phyloP scores from a whole-genome alignment of 2,113 vertebrate genomes.

The Tapirus terrestris region DNA sequence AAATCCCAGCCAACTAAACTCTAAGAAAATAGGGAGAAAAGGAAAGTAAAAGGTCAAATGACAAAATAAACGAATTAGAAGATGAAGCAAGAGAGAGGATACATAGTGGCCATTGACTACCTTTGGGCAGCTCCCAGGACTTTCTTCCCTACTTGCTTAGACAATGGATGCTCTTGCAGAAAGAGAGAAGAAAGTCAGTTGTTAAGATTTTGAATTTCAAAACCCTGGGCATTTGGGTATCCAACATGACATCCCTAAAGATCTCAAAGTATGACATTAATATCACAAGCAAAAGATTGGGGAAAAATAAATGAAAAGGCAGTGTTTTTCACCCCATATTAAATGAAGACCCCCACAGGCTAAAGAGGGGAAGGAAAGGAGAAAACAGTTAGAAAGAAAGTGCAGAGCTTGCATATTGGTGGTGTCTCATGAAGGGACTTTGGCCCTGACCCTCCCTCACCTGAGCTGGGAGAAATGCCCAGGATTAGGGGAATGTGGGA shows the following conservation, averaged over 20 bases:
- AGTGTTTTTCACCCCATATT: neutral
- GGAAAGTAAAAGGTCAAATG: neutral
- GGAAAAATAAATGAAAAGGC: neutral
- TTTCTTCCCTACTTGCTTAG: neutral
- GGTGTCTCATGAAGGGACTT: neutral
- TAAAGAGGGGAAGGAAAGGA: neutral
- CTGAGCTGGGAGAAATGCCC: neutral
- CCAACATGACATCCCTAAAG: neutral
- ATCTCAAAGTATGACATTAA: conserved; percentile 11
- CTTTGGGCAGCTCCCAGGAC: neutral
- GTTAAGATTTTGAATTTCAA: conserved; percentile 25
- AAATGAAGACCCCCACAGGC: neutral
- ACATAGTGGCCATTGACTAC: neutral
- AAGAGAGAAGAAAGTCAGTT: neutral
- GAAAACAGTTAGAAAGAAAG: neutral
- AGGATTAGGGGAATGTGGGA: neutral
- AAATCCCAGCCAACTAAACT: neutral
- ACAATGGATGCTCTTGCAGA: neutral
- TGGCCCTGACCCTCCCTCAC: neutral
- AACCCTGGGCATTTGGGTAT: neutral
- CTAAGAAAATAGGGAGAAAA: neutral
- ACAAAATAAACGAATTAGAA: neutral
- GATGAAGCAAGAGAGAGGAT: neutral
- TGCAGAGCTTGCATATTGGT: neutral
- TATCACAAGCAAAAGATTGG: neutral